Conservation (phyloP, 2,888 invertebrate genomes). For the Hecatera dysodea region DNA sequence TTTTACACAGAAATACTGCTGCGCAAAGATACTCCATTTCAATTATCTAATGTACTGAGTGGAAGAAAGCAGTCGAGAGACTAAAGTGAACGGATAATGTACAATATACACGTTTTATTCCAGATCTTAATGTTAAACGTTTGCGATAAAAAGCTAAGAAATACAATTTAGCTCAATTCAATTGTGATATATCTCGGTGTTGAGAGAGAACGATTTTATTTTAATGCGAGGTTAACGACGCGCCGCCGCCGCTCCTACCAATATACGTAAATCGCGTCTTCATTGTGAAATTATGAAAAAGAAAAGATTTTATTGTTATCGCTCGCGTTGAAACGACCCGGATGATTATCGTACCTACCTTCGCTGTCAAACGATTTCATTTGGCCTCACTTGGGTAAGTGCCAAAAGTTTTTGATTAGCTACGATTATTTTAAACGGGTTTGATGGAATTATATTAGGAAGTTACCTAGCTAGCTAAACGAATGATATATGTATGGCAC, state of each 20-base stretch:
- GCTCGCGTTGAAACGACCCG: conserved; percentile 22
- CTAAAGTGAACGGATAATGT: conserved; percentile 49
- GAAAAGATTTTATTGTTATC: conserved; percentile 48
- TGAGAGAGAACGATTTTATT: conserved; percentile 48
- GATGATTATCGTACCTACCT: conserved; percentile 52
- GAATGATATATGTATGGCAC: too few relatives aligned
- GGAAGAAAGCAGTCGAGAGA: conserved; percentile 23
- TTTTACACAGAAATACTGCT: conserved; percentile 67
- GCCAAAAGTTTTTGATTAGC: conserved; percentile 23
- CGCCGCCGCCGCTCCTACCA: conserved; percentile 42
- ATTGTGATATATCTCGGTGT: conserved; percentile 52
- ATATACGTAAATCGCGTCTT: conserved; percentile 46
- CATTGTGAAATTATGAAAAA: conserved; percentile 48
- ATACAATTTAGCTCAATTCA: conserved; percentile 55
- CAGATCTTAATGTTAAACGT: conserved; percentile 43
- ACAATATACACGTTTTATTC: conserved; percentile 50
- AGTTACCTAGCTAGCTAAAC: too few relatives aligned
- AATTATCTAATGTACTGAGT: conserved; percentile 57
- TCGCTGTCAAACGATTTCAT: conserved; percentile 39
- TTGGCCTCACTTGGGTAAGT: conserved; percentile 15
- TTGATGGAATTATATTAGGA: not conserved
- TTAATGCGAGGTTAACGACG: conserved; percentile 49
- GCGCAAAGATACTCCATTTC: conserved; percentile 59
- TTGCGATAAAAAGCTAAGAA: conserved; percentile 41
- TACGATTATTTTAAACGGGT: not conserved